Evolutionary conservation across 2,113 vertebrate species (phyloP).

Genomic region (Pungitius pungitius): DNA sequence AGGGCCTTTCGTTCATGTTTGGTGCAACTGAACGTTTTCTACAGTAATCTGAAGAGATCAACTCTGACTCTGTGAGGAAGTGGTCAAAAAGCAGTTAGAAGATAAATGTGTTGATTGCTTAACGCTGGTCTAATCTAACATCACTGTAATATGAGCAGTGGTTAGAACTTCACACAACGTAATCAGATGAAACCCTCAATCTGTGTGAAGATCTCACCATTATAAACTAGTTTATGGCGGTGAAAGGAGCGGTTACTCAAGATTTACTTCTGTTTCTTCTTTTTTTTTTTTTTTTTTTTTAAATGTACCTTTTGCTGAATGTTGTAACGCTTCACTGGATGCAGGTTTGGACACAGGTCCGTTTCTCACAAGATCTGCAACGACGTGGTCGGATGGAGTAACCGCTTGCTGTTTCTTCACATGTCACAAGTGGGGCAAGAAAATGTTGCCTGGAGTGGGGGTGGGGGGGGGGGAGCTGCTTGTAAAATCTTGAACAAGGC

Average conservation of each 20-base stretch:
- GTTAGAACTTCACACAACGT: not conserved
- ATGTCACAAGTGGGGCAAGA: conserved; percentile 3
- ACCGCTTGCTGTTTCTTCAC: conserved; percentile 33
- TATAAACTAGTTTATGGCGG: not conserved
- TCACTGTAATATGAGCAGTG: not conserved
- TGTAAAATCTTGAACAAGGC: not conserved
- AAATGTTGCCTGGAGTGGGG: too few relatives aligned
- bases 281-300: too few relatives aligned
- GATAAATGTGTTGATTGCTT: not conserved
- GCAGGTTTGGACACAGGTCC: conserved; percentile 6
- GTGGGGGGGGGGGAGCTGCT: not conserved
- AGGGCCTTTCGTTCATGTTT: not conserved
- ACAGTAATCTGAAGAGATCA: not conserved
- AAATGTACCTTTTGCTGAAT: not conserved
- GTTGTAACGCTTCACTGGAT: conserved; percentile 13
- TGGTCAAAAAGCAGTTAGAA: not conserved
- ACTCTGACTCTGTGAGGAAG: not conserved
- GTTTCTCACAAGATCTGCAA: conserved; percentile 10
- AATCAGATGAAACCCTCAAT: not conserved
- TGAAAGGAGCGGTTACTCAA: not conserved
- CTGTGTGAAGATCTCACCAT: not conserved
- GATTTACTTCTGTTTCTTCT: too few relatives aligned
- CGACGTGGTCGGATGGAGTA: conserved; percentile 20
- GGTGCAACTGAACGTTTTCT: not conserved
- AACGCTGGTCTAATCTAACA: not conserved